A percentile compares a stretch with the other conserved stretches of the same genome.
phyloP scores from a whole-genome alignment of 2,888 invertebrate genomes.

The Drosophila diplacantha region DNA sequence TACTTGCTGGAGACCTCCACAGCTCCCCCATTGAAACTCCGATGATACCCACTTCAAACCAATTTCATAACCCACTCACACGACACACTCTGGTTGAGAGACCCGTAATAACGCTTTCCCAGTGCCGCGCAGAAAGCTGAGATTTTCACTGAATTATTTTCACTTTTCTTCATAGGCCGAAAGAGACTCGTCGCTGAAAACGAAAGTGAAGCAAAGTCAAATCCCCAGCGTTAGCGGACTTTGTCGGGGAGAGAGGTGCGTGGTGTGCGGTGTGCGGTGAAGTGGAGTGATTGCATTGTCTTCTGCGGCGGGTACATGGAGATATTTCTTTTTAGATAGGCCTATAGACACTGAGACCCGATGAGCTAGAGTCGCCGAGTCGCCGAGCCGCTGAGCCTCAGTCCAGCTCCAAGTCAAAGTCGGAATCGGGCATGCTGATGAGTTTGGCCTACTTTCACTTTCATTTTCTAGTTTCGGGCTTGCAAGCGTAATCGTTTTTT shows the following conservation, averaged over 20 bases:
- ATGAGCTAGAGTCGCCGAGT: constrained; percentile 18
- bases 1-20: too few species aligned
- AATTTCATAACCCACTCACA: constrained; percentile 23
- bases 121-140: constrained; percentile 24
- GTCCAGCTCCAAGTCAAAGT: constrained; percentile 31
- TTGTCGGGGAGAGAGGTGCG: not conserved
- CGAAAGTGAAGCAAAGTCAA: constrained; percentile 58
- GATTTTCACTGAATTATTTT: constrained; percentile 65
- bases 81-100: not conserved
- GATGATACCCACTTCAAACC: not conserved
- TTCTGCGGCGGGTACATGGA: constrained; percentile 22
- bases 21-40: not conserved
- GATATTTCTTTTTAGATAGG: constrained; percentile 33
- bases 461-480: constrained; percentile 58
- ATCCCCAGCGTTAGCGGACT: constrained; percentile 19
- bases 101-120: constrained; percentile 29
- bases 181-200: constrained; percentile 46
- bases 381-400: not conserved
- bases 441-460: constrained; percentile 74
- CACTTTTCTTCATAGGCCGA: constrained; percentile 59
- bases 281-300: constrained; percentile 30
- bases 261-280: constrained; percentile 2
- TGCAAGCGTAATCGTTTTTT: constrained; percentile 40
- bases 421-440: constrained; percentile 58
- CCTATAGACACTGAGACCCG: constrained; percentile 32